Conservation (phyloP, 2,113 vertebrate genomes). For the Alosa alosa region DNA sequence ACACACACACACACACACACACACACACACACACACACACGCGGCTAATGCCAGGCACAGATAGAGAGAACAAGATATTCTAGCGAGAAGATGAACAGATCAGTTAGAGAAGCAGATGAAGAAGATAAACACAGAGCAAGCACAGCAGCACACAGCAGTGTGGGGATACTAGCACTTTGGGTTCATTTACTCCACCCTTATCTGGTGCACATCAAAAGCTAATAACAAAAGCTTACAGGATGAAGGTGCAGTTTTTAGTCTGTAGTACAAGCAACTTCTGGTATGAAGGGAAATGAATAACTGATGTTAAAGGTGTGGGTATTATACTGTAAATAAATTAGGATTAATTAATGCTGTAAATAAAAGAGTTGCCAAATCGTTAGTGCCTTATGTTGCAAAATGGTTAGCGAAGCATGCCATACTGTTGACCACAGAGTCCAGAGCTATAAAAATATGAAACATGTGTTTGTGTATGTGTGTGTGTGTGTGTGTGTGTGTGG, state of each 20-base stretch:
- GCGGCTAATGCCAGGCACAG: slow-evolving; percentile 34
- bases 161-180: background rate
- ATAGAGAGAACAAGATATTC: slow-evolving; percentile 35
- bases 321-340: background rate
- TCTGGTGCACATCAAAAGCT: background rate
- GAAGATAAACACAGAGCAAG: slow-evolving; percentile 22
- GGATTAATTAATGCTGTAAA: background rate
- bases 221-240: background rate
- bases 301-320: background rate
- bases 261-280: background rate
- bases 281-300: background rate
- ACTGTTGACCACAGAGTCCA: slow-evolving; percentile 33
- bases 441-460: background rate
- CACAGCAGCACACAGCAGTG: background rate
- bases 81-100: slow-evolving; percentile 17
- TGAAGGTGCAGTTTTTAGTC: background rate
- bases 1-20: background rate
- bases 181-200: background rate
- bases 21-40: background rate
- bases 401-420: slow-evolving; percentile 23
- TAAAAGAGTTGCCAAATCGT: background rate
- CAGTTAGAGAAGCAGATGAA: slow-evolving; percentile 18
- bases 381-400: background rate
- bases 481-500: background rate
- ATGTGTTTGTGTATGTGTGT: background rate